These are phyloP conservation scores for Cottus gobio DNA, from an alignment of 2,113 vertebrate genomes.

Conservation along the genomic window DNA sequence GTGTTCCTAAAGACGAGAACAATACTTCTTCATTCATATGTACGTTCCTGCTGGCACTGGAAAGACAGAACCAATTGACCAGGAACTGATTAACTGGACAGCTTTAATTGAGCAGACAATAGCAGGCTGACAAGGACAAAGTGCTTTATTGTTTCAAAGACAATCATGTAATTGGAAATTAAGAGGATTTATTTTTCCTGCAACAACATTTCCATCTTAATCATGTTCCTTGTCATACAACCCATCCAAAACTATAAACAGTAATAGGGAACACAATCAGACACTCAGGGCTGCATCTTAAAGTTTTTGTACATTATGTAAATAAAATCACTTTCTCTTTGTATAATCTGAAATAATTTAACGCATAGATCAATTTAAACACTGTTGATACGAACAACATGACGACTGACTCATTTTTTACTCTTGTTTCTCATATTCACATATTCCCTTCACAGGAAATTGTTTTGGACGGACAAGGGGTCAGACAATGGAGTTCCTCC, in stretches of 20 bases:
- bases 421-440: conserved; percentile 8
- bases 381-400: background rate
- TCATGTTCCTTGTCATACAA: background rate
- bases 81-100: background rate
- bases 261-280: background rate
- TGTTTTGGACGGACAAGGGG: conserved; percentile 83
- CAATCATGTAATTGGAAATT: background rate
- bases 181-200: background rate
- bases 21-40: background rate
- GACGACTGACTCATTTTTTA: background rate
- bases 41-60: background rate
- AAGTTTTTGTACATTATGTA: background rate
- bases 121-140: background rate
- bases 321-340: background rate
- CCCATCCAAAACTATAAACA: background rate
- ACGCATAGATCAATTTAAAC: background rate
- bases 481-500: conserved; percentile 76
- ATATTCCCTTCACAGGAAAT: conserved; percentile 61
- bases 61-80: background rate
- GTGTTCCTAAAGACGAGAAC: background rate
- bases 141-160: background rate
- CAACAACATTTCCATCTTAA: background rate
- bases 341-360: background rate
- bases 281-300: background rate
- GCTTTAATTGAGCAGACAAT: background rate